Evolutionary conservation across 2,797 vertebrate genomes (phyloP).

Genomic region (Galagoides demidoff): DNA sequence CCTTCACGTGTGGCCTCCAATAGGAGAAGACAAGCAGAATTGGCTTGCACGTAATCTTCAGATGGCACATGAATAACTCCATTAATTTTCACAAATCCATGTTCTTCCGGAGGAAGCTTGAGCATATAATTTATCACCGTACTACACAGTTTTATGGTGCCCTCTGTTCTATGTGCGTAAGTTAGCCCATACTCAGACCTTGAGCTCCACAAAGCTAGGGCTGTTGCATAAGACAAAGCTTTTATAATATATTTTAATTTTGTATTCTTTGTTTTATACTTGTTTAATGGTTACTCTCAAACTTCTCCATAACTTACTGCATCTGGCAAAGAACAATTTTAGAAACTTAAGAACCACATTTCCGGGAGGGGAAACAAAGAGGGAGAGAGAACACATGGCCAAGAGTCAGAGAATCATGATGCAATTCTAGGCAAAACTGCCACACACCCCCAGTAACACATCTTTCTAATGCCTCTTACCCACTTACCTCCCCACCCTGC

Average conservation of each 20-base stretch:
- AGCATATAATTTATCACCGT: neutral
- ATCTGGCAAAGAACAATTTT: neutral
- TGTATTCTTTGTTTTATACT: neutral
- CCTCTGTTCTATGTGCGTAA: neutral
- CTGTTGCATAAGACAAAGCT: neutral
- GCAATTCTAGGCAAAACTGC: neutral
- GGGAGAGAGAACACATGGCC: neutral
- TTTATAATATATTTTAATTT: neutral
- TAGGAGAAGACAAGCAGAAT: neutral
- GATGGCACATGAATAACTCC: neutral
- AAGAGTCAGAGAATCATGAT: neutral
- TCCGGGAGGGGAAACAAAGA: neutral
- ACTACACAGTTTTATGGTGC: neutral
- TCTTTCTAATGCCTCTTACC: neutral
- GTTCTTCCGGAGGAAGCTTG: neutral
- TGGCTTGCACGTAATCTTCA: neutral
- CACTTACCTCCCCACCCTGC: neutral
- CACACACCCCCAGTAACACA: fast-evolving
- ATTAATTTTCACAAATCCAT: neutral
- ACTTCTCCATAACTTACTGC: neutral
- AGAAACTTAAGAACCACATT: neutral
- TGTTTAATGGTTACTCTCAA: neutral
- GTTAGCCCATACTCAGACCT: neutral
- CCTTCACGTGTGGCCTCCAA: too few relatives aligned
- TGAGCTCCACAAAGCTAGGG: neutral